Evolutionary conservation across 2,888 invertebrate genomes (phyloP).

Genomic region (Tenthredo mesomela): DNA sequence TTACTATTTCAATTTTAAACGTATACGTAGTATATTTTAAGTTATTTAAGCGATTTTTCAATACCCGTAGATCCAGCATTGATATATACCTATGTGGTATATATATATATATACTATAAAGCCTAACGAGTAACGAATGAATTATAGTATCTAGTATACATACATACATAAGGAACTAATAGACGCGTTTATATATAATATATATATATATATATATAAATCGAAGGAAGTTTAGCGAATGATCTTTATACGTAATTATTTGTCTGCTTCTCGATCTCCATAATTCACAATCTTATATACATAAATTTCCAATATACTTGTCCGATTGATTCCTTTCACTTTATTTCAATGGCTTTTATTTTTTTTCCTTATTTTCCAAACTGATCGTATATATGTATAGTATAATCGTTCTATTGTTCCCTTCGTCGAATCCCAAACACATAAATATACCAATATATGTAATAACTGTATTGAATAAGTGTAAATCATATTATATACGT

Average conservation of each 20-base stretch:
- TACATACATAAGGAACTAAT: not conserved
- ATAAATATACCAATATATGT: not conserved
- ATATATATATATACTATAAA: not conserved
- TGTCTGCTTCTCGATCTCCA: not conserved
- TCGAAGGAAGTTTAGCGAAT: not conserved
- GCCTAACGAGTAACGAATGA: not conserved
- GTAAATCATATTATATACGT: not conserved
- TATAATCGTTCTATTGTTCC: not conserved
- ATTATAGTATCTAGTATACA: not conserved
- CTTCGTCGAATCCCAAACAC: not conserved
- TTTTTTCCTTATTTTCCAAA: not conserved
- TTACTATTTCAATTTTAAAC: too few relatives aligned
- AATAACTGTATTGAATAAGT: not conserved
- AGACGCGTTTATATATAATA: too few relatives aligned
- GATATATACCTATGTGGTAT: not conserved
- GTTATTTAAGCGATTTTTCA: not conserved
- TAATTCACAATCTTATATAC: not conserved
- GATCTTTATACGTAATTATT: not conserved
- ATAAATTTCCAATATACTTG: not conserved
- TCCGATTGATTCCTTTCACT: not conserved
- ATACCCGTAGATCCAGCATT: not conserved
- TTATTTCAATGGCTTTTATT: not conserved
- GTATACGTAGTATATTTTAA: too few relatives aligned
- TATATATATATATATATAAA: not conserved
- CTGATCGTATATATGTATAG: not conserved